Percentiles rank a stretch among this genome's conserved stretches.
Conservation (phyloP, 2,888 invertebrate genomes). For the Clepsis dumicolana region DNA sequence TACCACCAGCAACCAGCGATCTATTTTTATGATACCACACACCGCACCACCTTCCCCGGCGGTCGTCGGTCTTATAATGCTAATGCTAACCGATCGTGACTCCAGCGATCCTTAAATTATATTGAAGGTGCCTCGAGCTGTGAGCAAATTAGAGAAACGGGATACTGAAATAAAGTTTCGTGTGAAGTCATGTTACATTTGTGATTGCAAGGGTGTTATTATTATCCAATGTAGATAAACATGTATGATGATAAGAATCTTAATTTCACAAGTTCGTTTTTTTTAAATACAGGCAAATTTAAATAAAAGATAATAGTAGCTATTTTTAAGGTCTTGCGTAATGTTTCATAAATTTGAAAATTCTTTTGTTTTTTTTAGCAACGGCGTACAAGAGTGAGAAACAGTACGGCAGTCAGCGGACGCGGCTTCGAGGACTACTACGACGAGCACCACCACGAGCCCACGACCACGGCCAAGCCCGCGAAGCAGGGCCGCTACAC, state of each 20-base stretch:
- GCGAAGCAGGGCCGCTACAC: conserved; percentile 87
- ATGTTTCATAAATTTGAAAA: neutral
- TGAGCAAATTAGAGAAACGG: neutral
- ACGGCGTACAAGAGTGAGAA: conserved; percentile 53
- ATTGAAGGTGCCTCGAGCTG: neutral
- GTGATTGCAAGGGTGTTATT: neutral
- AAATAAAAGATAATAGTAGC: too few relatives aligned
- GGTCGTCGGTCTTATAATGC: neutral
- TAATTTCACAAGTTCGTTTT: too few relatives aligned
- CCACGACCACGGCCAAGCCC: conserved; percentile 76
- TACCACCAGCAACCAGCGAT: too few relatives aligned
- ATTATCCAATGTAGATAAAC: too few relatives aligned
- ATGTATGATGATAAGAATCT: too few relatives aligned
- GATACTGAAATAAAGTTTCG: too few relatives aligned
- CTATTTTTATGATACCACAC: neutral
- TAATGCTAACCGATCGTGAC: neutral
- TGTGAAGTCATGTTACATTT: too few relatives aligned
- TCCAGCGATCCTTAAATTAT: neutral
- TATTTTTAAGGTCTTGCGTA: neutral
- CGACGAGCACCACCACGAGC: conserved; percentile 74
- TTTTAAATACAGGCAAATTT: too few relatives aligned
- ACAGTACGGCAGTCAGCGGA: conserved; percentile 58
- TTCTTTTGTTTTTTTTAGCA: conserved; percentile 56
- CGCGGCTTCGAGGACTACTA: conserved; percentile 80
- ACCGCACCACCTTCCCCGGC: neutral